Base-by-base conservation (phyloP, 1,140 invertebrate species). In the Maniola jurtina region DNA sequence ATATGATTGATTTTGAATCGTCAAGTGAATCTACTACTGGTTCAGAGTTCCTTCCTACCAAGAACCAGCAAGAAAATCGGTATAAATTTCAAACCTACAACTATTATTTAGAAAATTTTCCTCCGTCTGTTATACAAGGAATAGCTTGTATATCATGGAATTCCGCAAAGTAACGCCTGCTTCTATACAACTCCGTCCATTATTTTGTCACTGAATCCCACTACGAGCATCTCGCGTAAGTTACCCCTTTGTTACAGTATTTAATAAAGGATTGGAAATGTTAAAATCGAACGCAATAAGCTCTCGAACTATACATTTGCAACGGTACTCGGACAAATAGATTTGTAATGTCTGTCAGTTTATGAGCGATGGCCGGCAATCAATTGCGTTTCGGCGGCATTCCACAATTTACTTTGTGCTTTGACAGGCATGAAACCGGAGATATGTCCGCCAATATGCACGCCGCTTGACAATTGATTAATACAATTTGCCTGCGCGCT, bases 391-490 rank as follows among this genome's bases (percentile, higher is more conserved):
- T 60, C 55, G 48, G 59, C 40, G 54, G 40, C 71, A 73, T 73
- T 68, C 72, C 67, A 70, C 74, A 75, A 77, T 79, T 77, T 73
- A 77, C 72, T 74, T 79, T 77, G 66, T 35, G 72, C 74, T 76
- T 75, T 76, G 80, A 79, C 76, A 76, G 73, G 42, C 50, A 71
- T 71, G 77, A 75, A 75, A 81, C 75, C 64, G 65, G 66, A 78
- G 71, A 75, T 73, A 73, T 71, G 68, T 76, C 73, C 77, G 66
- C 71, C 72, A 78, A 76, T 79, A 81, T 71, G 69, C 70, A 67
- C 66, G 62, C 56, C 71, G 79, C 79, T 81, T 82, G 82, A 88
- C 83, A 88, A 86, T 84, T 88, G 83, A 88, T 88, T 88, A 88
- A 86, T 88, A 82, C 83, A 84, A 88, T 86, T 80, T 78, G 77